Evolutionary conservation across 2,888 invertebrate genomes (phyloP).

Genomic region (Drosophila lacicola): DNA sequence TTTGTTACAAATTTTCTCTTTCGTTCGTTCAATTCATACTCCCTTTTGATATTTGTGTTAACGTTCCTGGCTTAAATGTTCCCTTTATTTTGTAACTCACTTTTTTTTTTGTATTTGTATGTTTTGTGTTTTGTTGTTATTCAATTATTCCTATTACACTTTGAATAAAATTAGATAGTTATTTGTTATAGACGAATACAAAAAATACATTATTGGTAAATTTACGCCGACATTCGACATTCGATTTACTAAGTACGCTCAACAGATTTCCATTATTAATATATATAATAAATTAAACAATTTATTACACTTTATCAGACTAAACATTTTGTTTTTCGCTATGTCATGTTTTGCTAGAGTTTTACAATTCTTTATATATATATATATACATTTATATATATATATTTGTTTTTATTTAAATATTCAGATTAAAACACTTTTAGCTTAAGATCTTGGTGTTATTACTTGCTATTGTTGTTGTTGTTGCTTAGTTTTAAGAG

Average conservation of each 20-base stretch:
- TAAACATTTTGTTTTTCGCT: constrained; percentile 27
- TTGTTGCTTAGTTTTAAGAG: constrained; percentile 17
- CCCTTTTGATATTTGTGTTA: constrained; percentile 62
- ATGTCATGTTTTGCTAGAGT: constrained; percentile 22
- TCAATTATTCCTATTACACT: constrained; percentile 1
- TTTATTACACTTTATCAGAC: constrained; percentile 22
- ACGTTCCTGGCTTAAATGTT: constrained; percentile 62
- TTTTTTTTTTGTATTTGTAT: constrained; percentile 19
- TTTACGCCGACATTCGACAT: constrained; percentile 12
- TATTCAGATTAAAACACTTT: constrained; percentile 27
- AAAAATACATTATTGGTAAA: constrained; percentile 43
- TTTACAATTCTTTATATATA: constrained; percentile 4
- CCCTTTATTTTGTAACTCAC: constrained; percentile 40
- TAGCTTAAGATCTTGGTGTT: constrained; percentile 4
- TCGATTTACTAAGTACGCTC: constrained; percentile 29
- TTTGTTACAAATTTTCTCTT: constrained; percentile 62
- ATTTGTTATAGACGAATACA: constrained; percentile 52
- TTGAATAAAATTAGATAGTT: constrained; percentile 23
- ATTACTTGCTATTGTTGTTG: constrained; percentile 11
- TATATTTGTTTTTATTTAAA: constrained; percentile 5
- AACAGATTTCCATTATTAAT: constrained; percentile 23
- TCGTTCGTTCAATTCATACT: constrained; percentile 30
- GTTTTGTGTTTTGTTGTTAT: constrained; percentile 1
- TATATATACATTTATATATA: too few relatives aligned
- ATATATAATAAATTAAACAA: constrained; percentile 29